A percentile compares a stretch with the other conserved stretches of the same genome.
Conservation (phyloP, 2,888 invertebrate species). For the Ligdia adustata region DNA sequence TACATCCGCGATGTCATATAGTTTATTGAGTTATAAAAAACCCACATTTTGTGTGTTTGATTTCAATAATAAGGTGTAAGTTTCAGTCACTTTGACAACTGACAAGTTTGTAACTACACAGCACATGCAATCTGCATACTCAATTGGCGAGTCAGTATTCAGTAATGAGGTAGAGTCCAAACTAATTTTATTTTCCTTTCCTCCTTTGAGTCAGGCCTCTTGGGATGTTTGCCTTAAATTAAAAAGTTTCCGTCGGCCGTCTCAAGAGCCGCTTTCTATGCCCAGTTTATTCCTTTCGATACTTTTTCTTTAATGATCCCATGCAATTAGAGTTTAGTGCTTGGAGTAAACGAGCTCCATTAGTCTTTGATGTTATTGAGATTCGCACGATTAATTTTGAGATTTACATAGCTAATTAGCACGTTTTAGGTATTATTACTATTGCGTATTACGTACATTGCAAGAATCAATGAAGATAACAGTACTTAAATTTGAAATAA, state of each 20-base stretch:
- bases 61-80: too few species aligned
- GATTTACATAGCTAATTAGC: too few species aligned
- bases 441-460: too few species aligned
- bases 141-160: slow-evolving; percentile 58
- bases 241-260: slow-evolving; percentile 66
- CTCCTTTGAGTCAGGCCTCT: slow-evolving; percentile 63
- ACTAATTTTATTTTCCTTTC: slow-evolving; percentile 68
- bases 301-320: slow-evolving; percentile 60
- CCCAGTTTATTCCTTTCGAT: slow-evolving; percentile 59
- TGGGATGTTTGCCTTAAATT: slow-evolving; percentile 70
- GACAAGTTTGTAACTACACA: slow-evolving; percentile 41
- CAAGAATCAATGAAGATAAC: too few species aligned
- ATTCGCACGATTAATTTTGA: not conserved
- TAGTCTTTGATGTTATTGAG: slow-evolving; percentile 15
- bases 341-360: slow-evolving; percentile 47
- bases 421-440: too few species aligned
- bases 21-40: too few species aligned
- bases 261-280: slow-evolving; percentile 50
- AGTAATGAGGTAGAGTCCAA: slow-evolving; percentile 66
- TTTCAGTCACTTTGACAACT: too few species aligned
- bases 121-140: slow-evolving; percentile 58
- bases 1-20: too few species aligned
- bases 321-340: slow-evolving; percentile 53
- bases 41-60: too few species aligned
- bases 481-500: too few species aligned